These are phyloP conservation scores for Zele albiditarsus DNA, from an alignment of 2,888 invertebrate genomes.

Conservation along the genomic window DNA sequence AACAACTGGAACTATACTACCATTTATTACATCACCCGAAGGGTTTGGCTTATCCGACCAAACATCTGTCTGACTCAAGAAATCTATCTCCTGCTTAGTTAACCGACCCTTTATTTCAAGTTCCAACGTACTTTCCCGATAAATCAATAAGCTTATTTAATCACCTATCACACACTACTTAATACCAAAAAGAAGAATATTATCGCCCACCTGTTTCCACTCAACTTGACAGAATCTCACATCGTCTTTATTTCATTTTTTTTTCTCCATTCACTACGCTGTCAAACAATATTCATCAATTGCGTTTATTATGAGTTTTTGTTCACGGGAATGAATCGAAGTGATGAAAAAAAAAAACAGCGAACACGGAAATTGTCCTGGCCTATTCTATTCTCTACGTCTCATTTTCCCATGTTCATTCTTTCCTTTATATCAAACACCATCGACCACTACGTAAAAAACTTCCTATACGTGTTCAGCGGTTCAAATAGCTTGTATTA, in stretches of 20 bases:
- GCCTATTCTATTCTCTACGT: no score
- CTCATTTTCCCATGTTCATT: no score
- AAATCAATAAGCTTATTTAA: not conserved
- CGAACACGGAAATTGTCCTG: not conserved
- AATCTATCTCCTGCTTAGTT: slow-evolving; percentile 25
- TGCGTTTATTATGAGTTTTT: not conserved
- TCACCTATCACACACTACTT: not conserved
- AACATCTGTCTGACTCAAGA: slow-evolving; percentile 43
- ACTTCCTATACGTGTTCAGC: no score
- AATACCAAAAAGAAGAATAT: not conserved
- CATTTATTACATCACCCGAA: slow-evolving; percentile 63
- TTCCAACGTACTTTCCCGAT: not conserved
- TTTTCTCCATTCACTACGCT: not conserved
- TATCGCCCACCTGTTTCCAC: not conserved
- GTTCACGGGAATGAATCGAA: not conserved
- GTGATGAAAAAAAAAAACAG: not conserved
- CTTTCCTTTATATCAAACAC: no score
- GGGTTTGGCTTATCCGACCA: slow-evolving; percentile 50
- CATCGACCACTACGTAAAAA: no score
- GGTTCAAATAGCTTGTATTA: no score
- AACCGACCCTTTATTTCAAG: not conserved
- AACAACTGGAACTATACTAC: slow-evolving; percentile 65
- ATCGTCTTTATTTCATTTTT: not conserved
- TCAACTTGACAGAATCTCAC: not conserved
- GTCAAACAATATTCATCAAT: not conserved